These are phyloP conservation scores for Syngnathus typhle DNA, from an alignment of 2,113 vertebrate genomes.

Conservation along the genomic window DNA sequence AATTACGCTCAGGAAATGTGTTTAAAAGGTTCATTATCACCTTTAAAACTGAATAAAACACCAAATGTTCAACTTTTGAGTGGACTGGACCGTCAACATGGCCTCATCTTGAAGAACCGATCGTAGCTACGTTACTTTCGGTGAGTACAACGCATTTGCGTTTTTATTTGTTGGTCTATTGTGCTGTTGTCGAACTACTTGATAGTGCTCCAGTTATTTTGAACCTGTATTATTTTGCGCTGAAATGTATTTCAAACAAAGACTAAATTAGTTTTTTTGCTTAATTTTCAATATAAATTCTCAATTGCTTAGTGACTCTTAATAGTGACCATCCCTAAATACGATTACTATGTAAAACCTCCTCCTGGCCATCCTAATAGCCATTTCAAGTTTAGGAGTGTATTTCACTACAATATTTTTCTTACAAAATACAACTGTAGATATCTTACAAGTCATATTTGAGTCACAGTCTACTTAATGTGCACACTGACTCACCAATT, in stretches of 20 bases:
- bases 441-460: background rate
- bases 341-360: background rate
- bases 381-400: background rate
- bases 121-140: background rate
- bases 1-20: background rate
- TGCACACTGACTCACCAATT: conserved; percentile 9
- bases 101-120: background rate
- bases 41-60: background rate
- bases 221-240: no score
- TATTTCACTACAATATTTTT: background rate
- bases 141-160: background rate
- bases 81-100: background rate
- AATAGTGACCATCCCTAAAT: no score
- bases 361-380: background rate
- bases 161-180: no score
- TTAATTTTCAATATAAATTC: no score
- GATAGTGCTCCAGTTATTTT: no score
- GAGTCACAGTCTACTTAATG: background rate
- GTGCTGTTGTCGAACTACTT: no score
- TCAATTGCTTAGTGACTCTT: no score
- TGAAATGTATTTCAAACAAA: no score
- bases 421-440: background rate
- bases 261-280: no score
- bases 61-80: no score
- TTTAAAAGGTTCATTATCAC: background rate